phyloP scores from a whole-genome alignment of 2,888 invertebrate genomes.

The Aphodius granarius region DNA sequence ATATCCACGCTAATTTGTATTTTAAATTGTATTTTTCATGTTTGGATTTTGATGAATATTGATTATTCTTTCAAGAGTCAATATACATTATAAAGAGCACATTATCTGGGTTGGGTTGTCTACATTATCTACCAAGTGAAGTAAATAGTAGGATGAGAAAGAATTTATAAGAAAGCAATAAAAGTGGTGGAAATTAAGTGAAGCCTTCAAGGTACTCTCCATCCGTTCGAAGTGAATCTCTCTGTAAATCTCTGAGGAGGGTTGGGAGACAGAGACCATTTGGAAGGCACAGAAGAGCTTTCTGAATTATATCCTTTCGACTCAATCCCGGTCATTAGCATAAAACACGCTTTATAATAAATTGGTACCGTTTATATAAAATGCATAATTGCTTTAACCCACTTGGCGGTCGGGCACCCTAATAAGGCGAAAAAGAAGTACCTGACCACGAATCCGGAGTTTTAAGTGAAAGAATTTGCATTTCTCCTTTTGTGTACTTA shows the following conservation, averaged over 20 bases:
- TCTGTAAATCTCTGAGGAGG: background rate
- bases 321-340: constrained; percentile 46
- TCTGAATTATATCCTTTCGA: constrained; percentile 45
- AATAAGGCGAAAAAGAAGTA: constrained; percentile 7
- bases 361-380: constrained; percentile 48
- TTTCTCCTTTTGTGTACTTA: constrained; percentile 12
- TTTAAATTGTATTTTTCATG: background rate
- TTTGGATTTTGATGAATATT: no score
- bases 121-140: no score
- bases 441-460: background rate
- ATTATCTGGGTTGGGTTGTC: no score
- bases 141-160: no score
- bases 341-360: constrained; percentile 49
- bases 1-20: background rate
- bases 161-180: background rate
- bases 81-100: no score
- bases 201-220: background rate
- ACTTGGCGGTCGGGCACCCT: background rate
- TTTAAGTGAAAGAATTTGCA: constrained; percentile 14
- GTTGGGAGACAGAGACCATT: background rate
- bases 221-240: background rate
- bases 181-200: background rate
- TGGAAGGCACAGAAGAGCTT: constrained; percentile 5
- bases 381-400: constrained; percentile 48
- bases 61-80: no score